Base-by-base conservation (phyloP, 2,888 invertebrate species). In the Electrophaes corylata region DNA sequence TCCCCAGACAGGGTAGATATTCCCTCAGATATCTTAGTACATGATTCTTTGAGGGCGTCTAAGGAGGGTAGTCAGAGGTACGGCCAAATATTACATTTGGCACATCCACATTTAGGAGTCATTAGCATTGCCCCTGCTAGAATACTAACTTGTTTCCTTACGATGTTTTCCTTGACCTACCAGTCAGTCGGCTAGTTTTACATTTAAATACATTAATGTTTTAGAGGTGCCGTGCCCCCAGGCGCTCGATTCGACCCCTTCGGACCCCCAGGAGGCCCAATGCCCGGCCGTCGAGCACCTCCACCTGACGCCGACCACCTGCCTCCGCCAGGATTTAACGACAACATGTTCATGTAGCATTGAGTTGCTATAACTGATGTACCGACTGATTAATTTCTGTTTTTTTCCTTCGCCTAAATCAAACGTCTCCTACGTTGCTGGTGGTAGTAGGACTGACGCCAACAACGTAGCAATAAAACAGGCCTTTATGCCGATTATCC, bases 201-300 rank as follows among this genome's bases (percentile, higher is more conserved):
- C 31, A n/a, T 12, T 10, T n/a, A 14, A 16, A 19, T 18, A n/a
- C n/a, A n/a, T 5, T 4, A 2, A 18, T 40, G 19, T 19, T 80
- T 39, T 81, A 95, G 95, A 70, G 90, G 91, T 3, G 79, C 89
- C 11, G 89, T 92, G 10, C 96, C 96, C 1, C 96, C 96, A 0
- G 96, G 96, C 11, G 96, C 97, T 2, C 93, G 97, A 54, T 98
- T 96, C 81, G 97, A 98, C 88, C 98, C 97, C 0, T 95, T 96
- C 78, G 88, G 81, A 0, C 95, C 95, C 0, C 96, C 97, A 0
- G 93, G 93, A 11, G 92, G 85, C 5, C 90, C 88, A 5, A 73
- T 89, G 61, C 87, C 86, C 0, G 82, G 83, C 57, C 81, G 86
- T 10, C 70, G 92, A 64, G 87, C 79, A 39, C 87, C 91, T 2